Conservation (phyloP, 2,797 vertebrate genomes). For the Pteronotus mesoamericanus region DNA sequence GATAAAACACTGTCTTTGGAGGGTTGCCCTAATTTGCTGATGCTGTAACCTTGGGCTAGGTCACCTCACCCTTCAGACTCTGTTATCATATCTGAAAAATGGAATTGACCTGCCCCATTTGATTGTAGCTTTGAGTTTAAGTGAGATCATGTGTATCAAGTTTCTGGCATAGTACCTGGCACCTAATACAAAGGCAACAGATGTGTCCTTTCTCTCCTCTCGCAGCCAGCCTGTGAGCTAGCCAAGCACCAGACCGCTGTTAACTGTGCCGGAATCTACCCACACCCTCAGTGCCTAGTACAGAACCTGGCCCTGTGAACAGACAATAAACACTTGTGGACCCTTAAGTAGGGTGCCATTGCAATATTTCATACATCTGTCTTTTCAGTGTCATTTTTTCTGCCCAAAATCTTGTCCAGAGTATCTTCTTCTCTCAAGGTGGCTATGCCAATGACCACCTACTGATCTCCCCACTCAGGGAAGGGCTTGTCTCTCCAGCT, state of each 20-base stretch:
- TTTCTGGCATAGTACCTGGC: not conserved
- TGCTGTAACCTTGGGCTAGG: not conserved
- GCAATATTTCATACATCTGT: not conserved
- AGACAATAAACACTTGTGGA: not conserved
- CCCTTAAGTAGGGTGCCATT: not conserved
- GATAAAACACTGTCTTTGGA: not conserved
- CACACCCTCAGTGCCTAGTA: not conserved
- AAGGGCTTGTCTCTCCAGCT: not conserved
- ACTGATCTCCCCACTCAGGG: not conserved
- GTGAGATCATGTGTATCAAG: not conserved
- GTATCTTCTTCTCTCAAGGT: not conserved
- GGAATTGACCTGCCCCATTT: not conserved
- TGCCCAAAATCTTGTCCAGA: not conserved
- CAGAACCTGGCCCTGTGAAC: not conserved
- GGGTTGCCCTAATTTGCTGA: not conserved
- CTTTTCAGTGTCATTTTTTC: not conserved
- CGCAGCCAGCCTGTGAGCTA: not conserved
- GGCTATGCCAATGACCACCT: not conserved
- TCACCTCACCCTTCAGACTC: not conserved
- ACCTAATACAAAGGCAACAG: not conserved
- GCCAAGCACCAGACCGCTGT: not conserved
- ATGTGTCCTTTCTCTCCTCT: slow-evolving; percentile 3
- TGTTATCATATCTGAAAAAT: not conserved
- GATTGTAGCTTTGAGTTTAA: not conserved
- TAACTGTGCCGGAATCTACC: not conserved